Evolutionary conservation across 1,140 invertebrate genomes (phyloP), one percentile per base, ranked within the genome.

Genomic region (Drosophila jambulina): DNA sequence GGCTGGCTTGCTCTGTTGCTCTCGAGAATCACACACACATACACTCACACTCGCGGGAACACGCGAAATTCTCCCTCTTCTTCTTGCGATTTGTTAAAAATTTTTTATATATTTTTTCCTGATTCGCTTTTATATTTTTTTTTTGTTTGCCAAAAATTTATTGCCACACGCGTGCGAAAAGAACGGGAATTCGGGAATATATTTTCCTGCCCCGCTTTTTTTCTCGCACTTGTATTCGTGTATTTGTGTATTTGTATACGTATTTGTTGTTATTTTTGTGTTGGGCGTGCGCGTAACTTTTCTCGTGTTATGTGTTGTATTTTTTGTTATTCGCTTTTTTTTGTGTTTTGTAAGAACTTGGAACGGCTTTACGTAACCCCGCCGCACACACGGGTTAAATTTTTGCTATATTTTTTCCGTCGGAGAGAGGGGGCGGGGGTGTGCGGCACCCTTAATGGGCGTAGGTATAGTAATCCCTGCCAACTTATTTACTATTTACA

Each of bases 301-400:
- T 75, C 62, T 60, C 54, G 71, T 75, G 67, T 56, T 70, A 70
- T 70, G 67, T 68, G 67, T 69, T 64, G 45, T 79, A 67, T 72
- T 56, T 82, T 65, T 86, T 62, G 56, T 54, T 53, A 60, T 69
- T 63, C 57, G 34, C 25, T 62, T 65, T 61, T 45, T 69, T 48
- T 72, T 61, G 70, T 75, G 85, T 88, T 88, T 90, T 88, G 69
- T 88, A 90, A 88, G 84, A 90, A 90, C 85, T 84, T 69, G 74
- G 64, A 84, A 78, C 72, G 78, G 84, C 83, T 87, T 87, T 87
- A 87, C 83, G 83, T 87, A 87, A 87, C 84, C 72, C 71, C 74
- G 75, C 74, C 61, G 74, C 83, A 76, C 80, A 80, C 70, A 76
- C 84, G 76, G 70, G 79, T 75, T 72, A 72, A 72, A 27, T 71